These are phyloP conservation scores for Crypturellus undulatus DNA, from an alignment of 2,113 vertebrate species.

Conservation along the genomic window DNA sequence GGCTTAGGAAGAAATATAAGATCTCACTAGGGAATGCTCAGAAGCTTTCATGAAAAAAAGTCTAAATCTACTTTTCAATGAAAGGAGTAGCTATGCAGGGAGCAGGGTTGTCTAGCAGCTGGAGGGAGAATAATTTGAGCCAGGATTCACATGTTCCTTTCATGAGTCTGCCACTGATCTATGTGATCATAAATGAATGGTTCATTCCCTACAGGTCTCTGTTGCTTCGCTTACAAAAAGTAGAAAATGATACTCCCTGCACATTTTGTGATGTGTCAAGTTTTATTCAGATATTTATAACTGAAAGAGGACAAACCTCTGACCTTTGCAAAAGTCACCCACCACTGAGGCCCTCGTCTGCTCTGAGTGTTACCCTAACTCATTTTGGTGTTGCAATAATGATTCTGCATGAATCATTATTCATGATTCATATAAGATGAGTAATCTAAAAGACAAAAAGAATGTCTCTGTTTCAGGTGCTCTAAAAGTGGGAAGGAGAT, in stretches of 20 bases:
- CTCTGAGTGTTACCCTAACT: neutral
- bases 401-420: neutral
- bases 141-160: neutral
- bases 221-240: neutral
- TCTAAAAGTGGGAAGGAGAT: neutral
- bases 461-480: neutral
- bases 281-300: constrained; percentile 13
- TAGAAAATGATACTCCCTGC: neutral
- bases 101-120: neutral
- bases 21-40: neutral
- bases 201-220: fast-evolving
- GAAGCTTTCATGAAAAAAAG: neutral
- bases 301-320: neutral
- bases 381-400: constrained; percentile 8
- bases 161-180: neutral
- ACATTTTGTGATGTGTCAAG: neutral
- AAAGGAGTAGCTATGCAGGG: neutral
- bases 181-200: neutral
- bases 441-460: neutral
- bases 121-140: constrained; percentile 4
- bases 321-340: neutral
- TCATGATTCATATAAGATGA: neutral
- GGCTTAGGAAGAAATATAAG: neutral
- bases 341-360: neutral
- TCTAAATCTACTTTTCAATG: neutral